Evolutionary conservation across 1,140 invertebrate genomes (phyloP), one percentile per base, ranked within the genome.

Genomic region (Drosophila littoralis): DNA sequence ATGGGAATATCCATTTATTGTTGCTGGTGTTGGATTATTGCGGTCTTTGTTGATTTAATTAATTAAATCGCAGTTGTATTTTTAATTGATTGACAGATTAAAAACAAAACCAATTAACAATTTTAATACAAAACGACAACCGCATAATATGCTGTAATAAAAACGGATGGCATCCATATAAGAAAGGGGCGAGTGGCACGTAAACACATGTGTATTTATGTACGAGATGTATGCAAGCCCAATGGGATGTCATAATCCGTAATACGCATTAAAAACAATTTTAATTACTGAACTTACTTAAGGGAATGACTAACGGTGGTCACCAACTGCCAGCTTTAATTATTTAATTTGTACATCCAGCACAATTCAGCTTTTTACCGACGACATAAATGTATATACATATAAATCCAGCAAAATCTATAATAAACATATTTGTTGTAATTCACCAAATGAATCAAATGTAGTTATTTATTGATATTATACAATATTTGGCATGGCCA

Each of bases 41-140:
- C 75, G 84, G 84, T 77, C 71, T 89, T 79, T 89, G 84, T 89
- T 89, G 84, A 89, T 89, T 89, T 89, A 89, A 89, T 89, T 89
- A 89, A 89, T 89, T 90, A 90, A 90, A 90, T 90, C 86, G 83
- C 86, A 90, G 88, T 90, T 90, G 88, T 90, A 83, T 83, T 90
- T 90, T 90, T 90, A 90, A 90, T 90, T 90, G 86, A 90, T 90
- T 90, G 88, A 90, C 88, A 88, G 88, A 86, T 90, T 91, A 90
- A 90, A 88, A 88, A 88, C 84, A 90, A 90, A 91, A 90, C 88
- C 88, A 90, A 90, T 90, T 90, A 90, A 90, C 88, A 90, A 91
- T 90, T 90, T 90, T 91, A 90, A 89, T 88, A 88, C 80, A 76
- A 90, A 88, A 75, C 71, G 70, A 63, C 69, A 68, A 77, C 82